phyloP scores from a whole-genome alignment of 2,888 invertebrate species.

The Zhuqinia jingwanae region DNA sequence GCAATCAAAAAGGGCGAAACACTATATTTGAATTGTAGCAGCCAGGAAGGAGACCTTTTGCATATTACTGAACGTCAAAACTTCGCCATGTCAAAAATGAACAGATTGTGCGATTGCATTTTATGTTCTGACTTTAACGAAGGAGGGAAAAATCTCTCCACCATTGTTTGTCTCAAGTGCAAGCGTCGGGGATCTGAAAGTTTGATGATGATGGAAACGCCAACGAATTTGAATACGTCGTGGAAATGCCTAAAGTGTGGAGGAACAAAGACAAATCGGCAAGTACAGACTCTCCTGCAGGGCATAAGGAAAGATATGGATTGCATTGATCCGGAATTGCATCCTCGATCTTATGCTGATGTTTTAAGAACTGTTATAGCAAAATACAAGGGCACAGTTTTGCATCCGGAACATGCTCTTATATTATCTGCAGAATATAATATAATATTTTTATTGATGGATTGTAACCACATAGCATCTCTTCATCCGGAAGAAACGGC shows the following conservation, averaged over 20 bases:
- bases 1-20: constrained; percentile 7
- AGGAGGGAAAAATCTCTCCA: background rate
- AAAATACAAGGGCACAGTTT: background rate
- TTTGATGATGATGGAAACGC: background rate
- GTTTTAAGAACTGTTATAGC: background rate
- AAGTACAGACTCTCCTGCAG: background rate
- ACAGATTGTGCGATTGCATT: background rate
- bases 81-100: background rate
- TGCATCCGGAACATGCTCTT: background rate
- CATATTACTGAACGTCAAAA: background rate
- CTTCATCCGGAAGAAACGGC: background rate
- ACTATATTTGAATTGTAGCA: background rate
- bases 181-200: constrained; percentile 2
- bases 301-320: background rate
- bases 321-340: background rate
- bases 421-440: constrained; percentile 6
- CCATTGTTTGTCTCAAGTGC: constrained; percentile 6
- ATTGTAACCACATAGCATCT: background rate
- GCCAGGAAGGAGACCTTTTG: background rate
- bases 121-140: background rate
- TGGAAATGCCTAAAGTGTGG: constrained; percentile 11
- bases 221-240: background rate
- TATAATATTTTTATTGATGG: background rate
- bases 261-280: background rate
- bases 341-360: background rate